A percentile compares a stretch with the other conserved stretches of the same genome.
Evolutionary conservation across 2,113 vertebrate species (phyloP).

Genomic region (Bufo gargarizans): DNA sequence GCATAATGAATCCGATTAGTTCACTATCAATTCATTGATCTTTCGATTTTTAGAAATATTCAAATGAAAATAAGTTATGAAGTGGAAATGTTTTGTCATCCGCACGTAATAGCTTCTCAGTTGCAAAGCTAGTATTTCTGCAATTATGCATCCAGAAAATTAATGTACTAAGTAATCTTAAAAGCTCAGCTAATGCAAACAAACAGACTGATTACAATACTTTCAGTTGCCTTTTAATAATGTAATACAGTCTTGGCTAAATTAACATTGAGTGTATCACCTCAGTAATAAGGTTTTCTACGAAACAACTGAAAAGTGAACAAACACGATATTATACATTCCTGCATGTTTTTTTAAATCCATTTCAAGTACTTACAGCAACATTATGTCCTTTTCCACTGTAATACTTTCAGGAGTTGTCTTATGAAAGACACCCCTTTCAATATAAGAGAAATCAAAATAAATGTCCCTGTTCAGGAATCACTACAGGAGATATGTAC

Average conservation of each 20-base stretch:
- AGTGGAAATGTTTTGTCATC: neutral
- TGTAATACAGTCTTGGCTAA: neutral
- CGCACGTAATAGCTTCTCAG: too few species aligned
- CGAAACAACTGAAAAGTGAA: neutral
- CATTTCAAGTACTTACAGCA: too few species aligned
- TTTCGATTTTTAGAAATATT: neutral
- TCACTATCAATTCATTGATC: too few species aligned
- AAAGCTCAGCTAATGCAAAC: neutral
- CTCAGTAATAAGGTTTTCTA: neutral
- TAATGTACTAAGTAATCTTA: neutral
- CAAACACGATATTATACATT: neutral
- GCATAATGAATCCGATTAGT: too few species aligned
- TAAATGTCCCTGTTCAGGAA: too few species aligned
- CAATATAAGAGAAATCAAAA: too few species aligned
- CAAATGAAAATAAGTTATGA: neutral
- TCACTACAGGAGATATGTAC: too few species aligned
- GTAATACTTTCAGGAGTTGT: too few species aligned
- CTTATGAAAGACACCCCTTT: too few species aligned
- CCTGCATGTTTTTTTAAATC: too few species aligned
- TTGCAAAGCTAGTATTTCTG: constrained; percentile 8
- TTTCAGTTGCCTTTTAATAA: neutral
- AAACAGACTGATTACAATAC: neutral
- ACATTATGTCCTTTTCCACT: too few species aligned
- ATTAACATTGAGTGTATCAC: neutral
- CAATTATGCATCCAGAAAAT: constrained; percentile 9